These are phyloP conservation scores for Leuciscus idus DNA, from an alignment of 2,113 vertebrate species.

Conservation along the genomic window DNA sequence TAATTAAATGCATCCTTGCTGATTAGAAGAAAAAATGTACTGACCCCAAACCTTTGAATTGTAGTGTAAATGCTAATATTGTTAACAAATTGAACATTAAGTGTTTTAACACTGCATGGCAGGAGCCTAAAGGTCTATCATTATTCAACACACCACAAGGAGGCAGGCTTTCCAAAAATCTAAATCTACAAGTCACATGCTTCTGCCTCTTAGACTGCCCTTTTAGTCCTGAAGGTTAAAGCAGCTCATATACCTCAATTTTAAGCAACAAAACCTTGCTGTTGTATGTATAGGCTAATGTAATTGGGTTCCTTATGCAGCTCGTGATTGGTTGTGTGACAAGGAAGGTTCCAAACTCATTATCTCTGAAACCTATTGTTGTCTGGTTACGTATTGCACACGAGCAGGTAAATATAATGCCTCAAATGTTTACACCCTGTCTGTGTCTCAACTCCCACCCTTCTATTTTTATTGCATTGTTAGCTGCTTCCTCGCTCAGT, in stretches of 20 bases:
- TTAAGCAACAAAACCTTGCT: background rate
- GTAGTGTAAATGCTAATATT: background rate
- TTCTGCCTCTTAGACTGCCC: background rate
- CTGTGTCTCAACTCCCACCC: constrained; percentile 18
- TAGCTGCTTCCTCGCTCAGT: background rate
- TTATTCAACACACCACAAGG: constrained; percentile 13
- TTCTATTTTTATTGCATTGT: constrained; percentile 11
- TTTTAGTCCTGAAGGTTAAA: background rate
- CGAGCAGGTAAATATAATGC: constrained; percentile 27
- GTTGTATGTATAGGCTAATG: background rate
- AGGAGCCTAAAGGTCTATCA: background rate
- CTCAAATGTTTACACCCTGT: constrained; percentile 28
- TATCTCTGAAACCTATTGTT: constrained; percentile 23
- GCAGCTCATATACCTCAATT: background rate
- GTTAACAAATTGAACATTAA: background rate
- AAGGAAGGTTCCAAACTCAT: background rate
- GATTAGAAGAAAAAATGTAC: background rate
- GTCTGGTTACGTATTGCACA: background rate
- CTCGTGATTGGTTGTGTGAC: constrained; percentile 1
- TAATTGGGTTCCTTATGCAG: background rate
- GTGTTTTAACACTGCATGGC: background rate
- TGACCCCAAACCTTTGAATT: background rate
- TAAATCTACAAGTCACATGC: constrained; percentile 1
- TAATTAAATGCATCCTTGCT: background rate
- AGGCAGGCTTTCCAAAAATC: constrained; percentile 28